These are phyloP conservation scores for Euspilapteryx auroguttella DNA, from an alignment of 2,888 invertebrate genomes.

Conservation along the genomic window DNA sequence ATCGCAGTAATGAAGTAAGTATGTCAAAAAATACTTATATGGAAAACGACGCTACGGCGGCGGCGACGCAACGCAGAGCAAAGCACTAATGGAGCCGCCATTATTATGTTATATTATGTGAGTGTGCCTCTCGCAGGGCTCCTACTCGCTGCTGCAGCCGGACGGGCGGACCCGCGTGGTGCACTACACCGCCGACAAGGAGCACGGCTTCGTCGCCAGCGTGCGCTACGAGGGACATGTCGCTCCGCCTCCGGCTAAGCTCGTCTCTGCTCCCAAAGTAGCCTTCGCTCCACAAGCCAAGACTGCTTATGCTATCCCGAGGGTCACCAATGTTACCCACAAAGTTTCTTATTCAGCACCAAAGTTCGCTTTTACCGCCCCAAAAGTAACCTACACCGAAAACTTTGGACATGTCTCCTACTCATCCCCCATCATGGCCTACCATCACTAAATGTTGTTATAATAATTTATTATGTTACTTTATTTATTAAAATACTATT, in stretches of 20 bases:
- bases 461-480: slow-evolving; percentile 16
- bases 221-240: slow-evolving; percentile 45
- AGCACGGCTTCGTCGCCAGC: slow-evolving; percentile 43
- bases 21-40: too few relatives aligned
- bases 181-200: slow-evolving; percentile 42
- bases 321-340: slow-evolving; percentile 16
- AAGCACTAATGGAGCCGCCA: too few relatives aligned
- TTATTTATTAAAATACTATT: slow-evolving; percentile 30
- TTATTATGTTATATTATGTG: too few relatives aligned
- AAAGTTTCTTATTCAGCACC: too few relatives aligned
- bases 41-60: too few relatives aligned
- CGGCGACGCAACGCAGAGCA: too few relatives aligned
- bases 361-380: too few relatives aligned
- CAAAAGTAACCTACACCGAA: slow-evolving; percentile 10
- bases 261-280: slow-evolving; percentile 9
- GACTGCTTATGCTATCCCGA: too few relatives aligned
- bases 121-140: too few relatives aligned
- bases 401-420: slow-evolving; percentile 25
- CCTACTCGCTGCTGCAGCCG: slow-evolving; percentile 49
- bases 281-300: slow-evolving; percentile 10
- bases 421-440: slow-evolving; percentile 35
- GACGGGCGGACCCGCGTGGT: slow-evolving; percentile 46
- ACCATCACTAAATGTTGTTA: slow-evolving; percentile 30
- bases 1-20: too few relatives aligned
- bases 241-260: slow-evolving; percentile 11